Evolutionary conservation across 2,113 vertebrate genomes (phyloP), one percentile per base, ranked within the genome.

Genomic region (Hypomesus transpacificus): DNA sequence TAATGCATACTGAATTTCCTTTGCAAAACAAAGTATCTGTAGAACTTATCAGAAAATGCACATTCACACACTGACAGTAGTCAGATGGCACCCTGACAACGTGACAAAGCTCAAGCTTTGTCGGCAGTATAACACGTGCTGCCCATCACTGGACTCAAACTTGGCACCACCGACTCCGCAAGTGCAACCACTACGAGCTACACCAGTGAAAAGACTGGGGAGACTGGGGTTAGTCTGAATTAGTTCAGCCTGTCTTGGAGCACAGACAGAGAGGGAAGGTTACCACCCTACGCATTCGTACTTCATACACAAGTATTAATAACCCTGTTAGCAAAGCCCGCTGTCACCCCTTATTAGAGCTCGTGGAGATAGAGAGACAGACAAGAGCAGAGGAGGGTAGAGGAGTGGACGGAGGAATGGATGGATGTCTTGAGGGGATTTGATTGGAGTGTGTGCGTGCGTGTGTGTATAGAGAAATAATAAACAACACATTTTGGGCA

Each of bases 311-410:
- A 79, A 71, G 86, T 81, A 84, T 87, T 85, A 88, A 86, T 87
- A 85, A 87, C 66, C 76, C 83, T 77, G 57, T 71, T 28, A 80
- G 79, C 77, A 54, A 80, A 76, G 71, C 82, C 87, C 80, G 76
- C 73, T 85, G 84, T 87, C 89, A 86, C 67, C 58, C 61, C 60
- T 71, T 78, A 88, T 90, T 85, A 88, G 46, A 70, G 76, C 77
- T 66, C 75, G 58, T 61, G 17, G 21, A 64, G 70, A 14, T 56
- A 69, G 70, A 14, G 53, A 69, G 28, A 61, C 31, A 50, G 9
- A 75, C 68, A 72, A 66, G 80, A 57, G 76, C 77, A 79, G 57
- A 21, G 52, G 68, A 14, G 13, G 28, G 22, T 34, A 71, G 72
- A 73, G 3, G 63, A 8, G 70, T 14, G 46, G 59, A 50, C 24